phyloP scores from a whole-genome alignment of 2,888 invertebrate species.

The Ophraella communa region DNA sequence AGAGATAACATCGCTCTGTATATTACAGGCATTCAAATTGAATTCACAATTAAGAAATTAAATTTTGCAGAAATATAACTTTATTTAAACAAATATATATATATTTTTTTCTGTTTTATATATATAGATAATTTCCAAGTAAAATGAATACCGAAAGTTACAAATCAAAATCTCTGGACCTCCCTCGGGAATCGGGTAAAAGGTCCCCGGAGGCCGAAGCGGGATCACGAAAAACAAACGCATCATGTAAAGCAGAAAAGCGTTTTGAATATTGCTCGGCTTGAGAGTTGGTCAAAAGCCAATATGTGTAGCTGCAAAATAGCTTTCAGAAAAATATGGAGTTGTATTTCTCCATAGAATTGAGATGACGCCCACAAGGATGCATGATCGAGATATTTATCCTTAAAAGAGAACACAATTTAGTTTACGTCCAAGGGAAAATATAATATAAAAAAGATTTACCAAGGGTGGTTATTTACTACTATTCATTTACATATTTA shows the following conservation, averaged over 20 bases:
- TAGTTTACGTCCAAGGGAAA: background rate
- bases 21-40: slow-evolving; percentile 54
- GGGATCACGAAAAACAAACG: slow-evolving; percentile 11
- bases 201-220: slow-evolving; percentile 28
- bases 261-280: slow-evolving; percentile 49
- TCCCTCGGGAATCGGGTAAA: slow-evolving; percentile 20
- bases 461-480: too few species aligned
- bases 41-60: slow-evolving; percentile 55
- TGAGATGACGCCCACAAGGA: slow-evolving; percentile 52
- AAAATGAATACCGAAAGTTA: background rate
- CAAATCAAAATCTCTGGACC: slow-evolving; percentile 36
- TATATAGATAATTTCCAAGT: too few species aligned
- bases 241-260: slow-evolving; percentile 42
- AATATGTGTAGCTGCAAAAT: slow-evolving; percentile 58
- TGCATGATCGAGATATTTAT: slow-evolving; percentile 5
- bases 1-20: slow-evolving; percentile 52
- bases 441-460: background rate
- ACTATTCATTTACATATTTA: too few species aligned
- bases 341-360: slow-evolving; percentile 45
- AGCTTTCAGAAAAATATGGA: slow-evolving; percentile 59
- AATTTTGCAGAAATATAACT: background rate
- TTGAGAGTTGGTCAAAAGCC: slow-evolving; percentile 50
- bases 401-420: slow-evolving; percentile 13
- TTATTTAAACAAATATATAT: too few species aligned
- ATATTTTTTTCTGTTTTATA: too few species aligned